Percentiles rank a stretch among this genome's conserved stretches.
These are phyloP conservation scores for Loris lydekkerianus DNA, from an alignment of 2,797 vertebrate genomes.

Conservation along the genomic window DNA sequence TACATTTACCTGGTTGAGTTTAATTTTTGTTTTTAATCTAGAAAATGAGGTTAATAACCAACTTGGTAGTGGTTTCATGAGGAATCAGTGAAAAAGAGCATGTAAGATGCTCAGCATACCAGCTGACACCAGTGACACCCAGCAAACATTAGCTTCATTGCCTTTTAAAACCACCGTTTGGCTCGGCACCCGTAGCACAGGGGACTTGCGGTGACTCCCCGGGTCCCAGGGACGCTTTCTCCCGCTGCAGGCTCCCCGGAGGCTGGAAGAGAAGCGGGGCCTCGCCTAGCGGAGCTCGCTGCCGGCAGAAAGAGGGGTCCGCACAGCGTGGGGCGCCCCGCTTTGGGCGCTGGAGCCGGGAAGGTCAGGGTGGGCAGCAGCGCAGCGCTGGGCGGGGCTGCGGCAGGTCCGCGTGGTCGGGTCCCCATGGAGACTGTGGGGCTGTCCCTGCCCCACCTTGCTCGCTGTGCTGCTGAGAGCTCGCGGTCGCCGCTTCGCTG, in stretches of 20 bases:
- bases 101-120: background rate
- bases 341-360: background rate
- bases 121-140: background rate
- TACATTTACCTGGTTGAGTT: background rate
- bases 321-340: background rate
- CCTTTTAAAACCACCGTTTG: background rate
- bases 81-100: background rate
- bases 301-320: background rate
- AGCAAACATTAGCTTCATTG: background rate
- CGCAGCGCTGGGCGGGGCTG: background rate
- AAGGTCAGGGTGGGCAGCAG: background rate
- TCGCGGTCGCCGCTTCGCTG: rapidly evolving
- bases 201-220: background rate
- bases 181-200: background rate
- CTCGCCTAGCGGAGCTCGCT: background rate
- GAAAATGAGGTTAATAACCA: conserved; percentile 1
- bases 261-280: no score
- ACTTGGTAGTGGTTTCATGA: background rate
- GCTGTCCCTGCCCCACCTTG: background rate
- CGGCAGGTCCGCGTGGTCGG: conserved; percentile 54
- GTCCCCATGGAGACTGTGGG: conserved; percentile 75
- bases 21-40: background rate
- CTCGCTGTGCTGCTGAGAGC: no score
- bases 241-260: background rate
- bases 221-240: background rate